Evolutionary conservation across 2,888 invertebrate genomes (phyloP).

Genomic region (Notodonta ziczac): DNA sequence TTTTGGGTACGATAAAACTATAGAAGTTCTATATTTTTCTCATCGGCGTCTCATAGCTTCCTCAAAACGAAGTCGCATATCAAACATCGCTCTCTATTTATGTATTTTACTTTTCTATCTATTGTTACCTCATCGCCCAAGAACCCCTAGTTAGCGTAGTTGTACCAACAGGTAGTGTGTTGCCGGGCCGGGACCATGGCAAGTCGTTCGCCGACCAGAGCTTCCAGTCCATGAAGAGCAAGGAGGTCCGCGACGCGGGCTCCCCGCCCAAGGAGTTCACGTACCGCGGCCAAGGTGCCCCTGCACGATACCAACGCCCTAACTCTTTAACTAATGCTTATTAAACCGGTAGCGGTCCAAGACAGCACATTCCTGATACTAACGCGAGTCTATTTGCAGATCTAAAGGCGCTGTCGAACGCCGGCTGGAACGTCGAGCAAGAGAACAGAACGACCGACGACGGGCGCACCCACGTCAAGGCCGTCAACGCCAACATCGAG

Average conservation of each 20-base stretch:
- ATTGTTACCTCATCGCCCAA: constrained; percentile 5
- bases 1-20: too few species aligned
- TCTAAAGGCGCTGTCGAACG: constrained; percentile 77
- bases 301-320: constrained; percentile 51
- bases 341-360: constrained; percentile 56
- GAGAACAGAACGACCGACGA: constrained; percentile 86
- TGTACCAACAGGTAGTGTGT: constrained; percentile 75
- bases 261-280: constrained; percentile 88
- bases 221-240: constrained; percentile 90
- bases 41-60: too few species aligned
- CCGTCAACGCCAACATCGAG: constrained; percentile 86
- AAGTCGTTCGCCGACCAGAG: constrained; percentile 90
- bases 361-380: constrained; percentile 1
- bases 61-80: not conserved
- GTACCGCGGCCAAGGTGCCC: constrained; percentile 79
- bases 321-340: constrained; percentile 70
- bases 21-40: too few species aligned
- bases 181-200: constrained; percentile 85
- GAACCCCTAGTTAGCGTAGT: constrained; percentile 50
- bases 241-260: constrained; percentile 91
- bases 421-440: constrained; percentile 88
- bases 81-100: not conserved
- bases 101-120: not conserved
- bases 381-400: constrained; percentile 60
- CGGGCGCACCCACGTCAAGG: constrained; percentile 86